These are phyloP conservation scores for Sciurus niger DNA, from an alignment of 2,113 vertebrate genomes.

Conservation along the genomic window DNA sequence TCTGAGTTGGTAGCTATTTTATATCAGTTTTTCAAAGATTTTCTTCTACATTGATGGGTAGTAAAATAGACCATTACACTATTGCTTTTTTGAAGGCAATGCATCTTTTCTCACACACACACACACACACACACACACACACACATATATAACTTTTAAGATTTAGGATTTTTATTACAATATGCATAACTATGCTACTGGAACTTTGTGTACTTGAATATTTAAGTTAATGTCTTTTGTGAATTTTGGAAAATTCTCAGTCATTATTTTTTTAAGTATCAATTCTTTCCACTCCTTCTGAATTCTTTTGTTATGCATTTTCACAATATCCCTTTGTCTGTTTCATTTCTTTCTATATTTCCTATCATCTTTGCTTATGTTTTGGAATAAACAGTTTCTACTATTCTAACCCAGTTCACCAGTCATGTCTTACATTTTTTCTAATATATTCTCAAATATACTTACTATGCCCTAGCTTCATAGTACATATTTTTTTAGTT, in stretches of 20 bases:
- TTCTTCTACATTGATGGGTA: not conserved
- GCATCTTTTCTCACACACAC: not conserved
- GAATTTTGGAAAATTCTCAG: not conserved
- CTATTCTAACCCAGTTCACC: not conserved
- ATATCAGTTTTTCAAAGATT: not conserved
- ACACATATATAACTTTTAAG: not conserved
- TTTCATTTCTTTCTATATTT: not conserved
- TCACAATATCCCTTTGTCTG: not conserved
- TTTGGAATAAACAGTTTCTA: not conserved
- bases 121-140: no score
- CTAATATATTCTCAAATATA: not conserved
- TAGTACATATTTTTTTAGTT: not conserved
- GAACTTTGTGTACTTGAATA: not conserved
- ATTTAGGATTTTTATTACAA: not conserved
- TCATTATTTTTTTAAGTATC: not conserved
- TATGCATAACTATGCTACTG: not conserved
- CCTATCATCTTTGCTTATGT: not conserved
- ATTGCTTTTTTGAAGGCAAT: not conserved
- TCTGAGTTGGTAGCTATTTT: not conserved
- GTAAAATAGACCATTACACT: not conserved
- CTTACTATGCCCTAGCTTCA: not conserved
- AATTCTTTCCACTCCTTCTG: not conserved
- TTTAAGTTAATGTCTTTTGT: not conserved
- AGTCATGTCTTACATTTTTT: not conserved
- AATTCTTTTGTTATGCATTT: not conserved